Conservation (phyloP, 2,888 invertebrate species). For the Dioctria linearis region DNA sequence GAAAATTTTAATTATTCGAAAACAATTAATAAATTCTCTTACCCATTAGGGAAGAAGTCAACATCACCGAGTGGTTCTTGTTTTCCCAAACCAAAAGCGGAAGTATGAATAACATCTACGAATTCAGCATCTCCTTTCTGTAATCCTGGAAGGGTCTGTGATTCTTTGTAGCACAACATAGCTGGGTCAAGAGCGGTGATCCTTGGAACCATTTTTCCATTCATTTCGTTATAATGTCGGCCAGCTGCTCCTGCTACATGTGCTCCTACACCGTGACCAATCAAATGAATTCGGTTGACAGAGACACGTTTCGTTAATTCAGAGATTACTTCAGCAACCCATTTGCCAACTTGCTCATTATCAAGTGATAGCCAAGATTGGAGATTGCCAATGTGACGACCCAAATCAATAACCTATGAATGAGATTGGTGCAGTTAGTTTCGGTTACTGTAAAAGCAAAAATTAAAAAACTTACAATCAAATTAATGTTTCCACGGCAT, state of each 20-base stretch:
- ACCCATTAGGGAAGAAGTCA: constrained; percentile 69
- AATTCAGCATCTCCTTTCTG: constrained; percentile 69
- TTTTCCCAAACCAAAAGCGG: constrained; percentile 63
- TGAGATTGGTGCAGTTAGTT: neutral
- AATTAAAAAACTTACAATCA: constrained; percentile 50
- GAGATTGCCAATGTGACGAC: constrained; percentile 25
- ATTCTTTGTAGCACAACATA: constrained; percentile 62
- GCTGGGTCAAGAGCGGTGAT: constrained; percentile 69
- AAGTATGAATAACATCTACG: constrained; percentile 66
- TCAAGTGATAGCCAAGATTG: constrained; percentile 37
- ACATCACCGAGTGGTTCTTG: constrained; percentile 64
- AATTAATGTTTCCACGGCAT: constrained; percentile 56
- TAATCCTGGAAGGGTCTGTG: constrained; percentile 63
- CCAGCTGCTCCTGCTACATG: constrained; percentile 69
- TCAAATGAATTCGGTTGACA: constrained; percentile 66
- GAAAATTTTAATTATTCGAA: too few relatives aligned
- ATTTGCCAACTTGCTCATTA: constrained; percentile 38
- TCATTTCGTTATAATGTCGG: constrained; percentile 64
- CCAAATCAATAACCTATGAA: constrained; percentile 46
- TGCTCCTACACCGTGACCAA: constrained; percentile 67
- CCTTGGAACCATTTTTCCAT: constrained; percentile 66
- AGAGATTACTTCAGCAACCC: constrained; percentile 35
- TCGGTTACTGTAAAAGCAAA: neutral
- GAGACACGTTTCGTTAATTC: constrained; percentile 57
- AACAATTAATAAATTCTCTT: neutral